phyloP scores from a whole-genome alignment of 1,140 invertebrate species.

The Phymastichus coffea region DNA sequence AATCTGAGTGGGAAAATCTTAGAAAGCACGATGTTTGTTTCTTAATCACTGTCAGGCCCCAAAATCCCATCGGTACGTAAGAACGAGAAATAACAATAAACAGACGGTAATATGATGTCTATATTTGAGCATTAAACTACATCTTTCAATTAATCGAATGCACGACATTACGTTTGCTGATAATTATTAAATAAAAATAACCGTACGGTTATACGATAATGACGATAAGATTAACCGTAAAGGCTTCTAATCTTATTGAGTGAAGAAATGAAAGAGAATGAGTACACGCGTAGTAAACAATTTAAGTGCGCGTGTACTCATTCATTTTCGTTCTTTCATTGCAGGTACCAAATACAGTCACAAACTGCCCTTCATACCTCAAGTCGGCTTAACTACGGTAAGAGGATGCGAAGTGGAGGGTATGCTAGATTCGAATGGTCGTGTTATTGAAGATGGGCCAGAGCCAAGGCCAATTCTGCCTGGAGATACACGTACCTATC shows the following conservation, averaged over 20 bases:
- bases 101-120: too few relatives aligned
- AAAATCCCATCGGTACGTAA: conserved; percentile 71
- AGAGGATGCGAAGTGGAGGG: conserved; percentile 98
- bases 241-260: too few relatives aligned
- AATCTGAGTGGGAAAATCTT: conserved; percentile 95
- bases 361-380: conserved; percentile 80
- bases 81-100: too few relatives aligned
- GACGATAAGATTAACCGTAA: too few relatives aligned
- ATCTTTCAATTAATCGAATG: too few relatives aligned
- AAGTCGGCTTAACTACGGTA: conserved; percentile 89
- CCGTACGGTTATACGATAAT: too few relatives aligned
- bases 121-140: not conserved
- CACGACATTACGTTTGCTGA: not conserved
- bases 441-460: conserved; percentile 96
- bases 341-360: conserved; percentile 78
- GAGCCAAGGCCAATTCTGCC: conserved; percentile 83
- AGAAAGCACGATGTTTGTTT: conserved; percentile 98
- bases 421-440: conserved; percentile 93
- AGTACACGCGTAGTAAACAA: too few relatives aligned
- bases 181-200: too few relatives aligned
- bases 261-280: too few relatives aligned
- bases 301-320: too few relatives aligned
- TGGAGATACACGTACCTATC: conserved; percentile 88
- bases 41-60: conserved; percentile 86
- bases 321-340: conserved; percentile 31